These are phyloP conservation scores for Acanthurus leucopareius DNA, from an alignment of 2,797 vertebrate species.

Conservation along the genomic window DNA sequence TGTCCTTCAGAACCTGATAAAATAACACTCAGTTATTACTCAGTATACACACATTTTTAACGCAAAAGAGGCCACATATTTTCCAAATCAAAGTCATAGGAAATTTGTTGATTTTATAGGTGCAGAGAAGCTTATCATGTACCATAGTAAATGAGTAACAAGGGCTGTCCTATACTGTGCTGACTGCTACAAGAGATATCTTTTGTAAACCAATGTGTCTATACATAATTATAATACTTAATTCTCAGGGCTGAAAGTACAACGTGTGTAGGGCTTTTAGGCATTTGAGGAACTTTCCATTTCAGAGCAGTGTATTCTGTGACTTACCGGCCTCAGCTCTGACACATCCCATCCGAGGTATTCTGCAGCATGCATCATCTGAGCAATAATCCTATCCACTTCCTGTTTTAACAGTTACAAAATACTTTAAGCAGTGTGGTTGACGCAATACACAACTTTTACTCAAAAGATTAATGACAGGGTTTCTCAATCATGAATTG, in stretches of 20 bases:
- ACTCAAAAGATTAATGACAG: not conserved
- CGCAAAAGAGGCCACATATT: slow-evolving; percentile 7
- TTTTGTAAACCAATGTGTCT: slow-evolving; percentile 20
- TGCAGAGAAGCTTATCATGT: slow-evolving; percentile 25
- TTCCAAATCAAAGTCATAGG: not conserved
- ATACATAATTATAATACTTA: not conserved
- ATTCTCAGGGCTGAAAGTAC: not conserved
- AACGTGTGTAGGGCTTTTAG: not conserved
- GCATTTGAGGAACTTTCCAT: not conserved
- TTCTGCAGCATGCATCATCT: slow-evolving; percentile 96
- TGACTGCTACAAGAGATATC: not conserved
- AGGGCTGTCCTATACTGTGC: not conserved
- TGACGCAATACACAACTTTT: not conserved
- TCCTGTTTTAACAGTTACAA: slow-evolving; percentile 83
- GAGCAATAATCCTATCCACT: slow-evolving; percentile 94
- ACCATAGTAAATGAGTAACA: slow-evolving; percentile 49
- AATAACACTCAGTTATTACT: slow-evolving; percentile 40
- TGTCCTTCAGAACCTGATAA: slow-evolving; percentile 92
- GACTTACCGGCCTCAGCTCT: slow-evolving; percentile 91
- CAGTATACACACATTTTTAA: slow-evolving; percentile 6
- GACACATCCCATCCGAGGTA: slow-evolving; percentile 96
- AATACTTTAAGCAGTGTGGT: not conserved
- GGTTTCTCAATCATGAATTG: not conserved
- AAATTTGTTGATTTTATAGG: slow-evolving; percentile 5
- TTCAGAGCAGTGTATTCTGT: slow-evolving; percentile 3